A percentile compares a stretch with the other conserved stretches of the same genome.
Conservation (phyloP, 2,113 vertebrate species). For the Theristicus caerulescens region DNA sequence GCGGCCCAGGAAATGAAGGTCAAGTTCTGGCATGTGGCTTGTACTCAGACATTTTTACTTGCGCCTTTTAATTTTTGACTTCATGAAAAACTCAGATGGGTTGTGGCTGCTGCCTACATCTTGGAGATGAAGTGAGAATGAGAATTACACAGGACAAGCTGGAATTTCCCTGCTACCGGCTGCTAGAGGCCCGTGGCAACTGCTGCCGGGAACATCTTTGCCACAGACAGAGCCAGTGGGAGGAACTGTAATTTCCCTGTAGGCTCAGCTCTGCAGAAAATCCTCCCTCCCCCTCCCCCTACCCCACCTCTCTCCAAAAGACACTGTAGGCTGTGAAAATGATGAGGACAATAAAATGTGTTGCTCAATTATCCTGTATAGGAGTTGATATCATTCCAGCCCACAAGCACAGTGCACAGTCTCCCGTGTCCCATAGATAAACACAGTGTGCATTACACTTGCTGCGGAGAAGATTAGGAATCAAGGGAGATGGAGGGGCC, state of each 20-base stretch:
- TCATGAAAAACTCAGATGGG: not conserved
- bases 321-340: not conserved
- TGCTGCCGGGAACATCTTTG: not conserved
- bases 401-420: not conserved
- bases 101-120: not conserved
- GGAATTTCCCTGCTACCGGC: not conserved
- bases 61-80: not conserved
- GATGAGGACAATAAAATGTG: not conserved
- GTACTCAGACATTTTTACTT: not conserved
- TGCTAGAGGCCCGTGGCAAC: not conserved
- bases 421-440: not conserved
- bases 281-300: not conserved
- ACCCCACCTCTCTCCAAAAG: not conserved
- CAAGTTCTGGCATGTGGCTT: not conserved
- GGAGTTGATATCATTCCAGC: not conserved
- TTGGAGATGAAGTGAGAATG: not conserved
- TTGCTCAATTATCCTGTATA: not conserved
- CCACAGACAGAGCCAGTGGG: not conserved
- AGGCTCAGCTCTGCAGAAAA: not conserved
- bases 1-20: not conserved
- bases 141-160: not conserved
- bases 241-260: not conserved
- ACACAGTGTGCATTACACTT: not conserved
- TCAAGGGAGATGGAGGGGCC: not conserved
- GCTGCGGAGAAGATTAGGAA: slow-evolving; percentile 2